These are phyloP conservation scores for Chamaea fasciata DNA, from an alignment of 2,113 vertebrate species.

Conservation along the genomic window DNA sequence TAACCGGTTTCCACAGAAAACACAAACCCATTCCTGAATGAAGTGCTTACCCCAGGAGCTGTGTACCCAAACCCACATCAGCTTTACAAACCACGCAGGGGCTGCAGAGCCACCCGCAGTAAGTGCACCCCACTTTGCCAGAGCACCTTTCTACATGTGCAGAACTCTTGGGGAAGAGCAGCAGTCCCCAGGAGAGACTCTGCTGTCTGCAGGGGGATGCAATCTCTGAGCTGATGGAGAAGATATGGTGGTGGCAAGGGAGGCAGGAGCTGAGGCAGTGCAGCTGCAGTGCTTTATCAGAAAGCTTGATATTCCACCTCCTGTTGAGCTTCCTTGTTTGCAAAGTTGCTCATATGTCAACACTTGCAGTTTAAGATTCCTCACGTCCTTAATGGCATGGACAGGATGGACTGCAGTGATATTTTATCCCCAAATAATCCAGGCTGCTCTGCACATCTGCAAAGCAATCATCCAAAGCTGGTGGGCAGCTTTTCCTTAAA, in stretches of 20 bases:
- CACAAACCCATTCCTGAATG: neutral
- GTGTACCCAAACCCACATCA: neutral
- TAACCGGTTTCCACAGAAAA: neutral
- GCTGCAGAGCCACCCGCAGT: neutral
- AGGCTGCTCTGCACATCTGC: neutral
- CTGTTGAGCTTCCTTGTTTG: neutral
- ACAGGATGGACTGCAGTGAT: neutral
- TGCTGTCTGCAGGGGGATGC: neutral
- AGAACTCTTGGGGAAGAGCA: neutral
- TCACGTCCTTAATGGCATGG: neutral
- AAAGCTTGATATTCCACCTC: neutral
- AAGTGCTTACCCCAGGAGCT: neutral
- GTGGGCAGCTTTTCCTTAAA: neutral
- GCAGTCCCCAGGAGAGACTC: neutral
- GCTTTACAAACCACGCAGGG: neutral
- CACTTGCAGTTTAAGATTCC: neutral
- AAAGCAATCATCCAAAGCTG: neutral
- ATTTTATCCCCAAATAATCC: neutral
- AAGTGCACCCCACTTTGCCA: neutral
- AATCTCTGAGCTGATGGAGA: neutral
- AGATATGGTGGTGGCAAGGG: neutral
- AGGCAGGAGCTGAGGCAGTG: neutral
- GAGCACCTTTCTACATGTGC: neutral
- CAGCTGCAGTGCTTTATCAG: neutral
- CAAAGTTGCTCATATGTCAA: neutral